phyloP scores from a whole-genome alignment of 2,888 invertebrate genomes.

The Morpho deidamia region DNA sequence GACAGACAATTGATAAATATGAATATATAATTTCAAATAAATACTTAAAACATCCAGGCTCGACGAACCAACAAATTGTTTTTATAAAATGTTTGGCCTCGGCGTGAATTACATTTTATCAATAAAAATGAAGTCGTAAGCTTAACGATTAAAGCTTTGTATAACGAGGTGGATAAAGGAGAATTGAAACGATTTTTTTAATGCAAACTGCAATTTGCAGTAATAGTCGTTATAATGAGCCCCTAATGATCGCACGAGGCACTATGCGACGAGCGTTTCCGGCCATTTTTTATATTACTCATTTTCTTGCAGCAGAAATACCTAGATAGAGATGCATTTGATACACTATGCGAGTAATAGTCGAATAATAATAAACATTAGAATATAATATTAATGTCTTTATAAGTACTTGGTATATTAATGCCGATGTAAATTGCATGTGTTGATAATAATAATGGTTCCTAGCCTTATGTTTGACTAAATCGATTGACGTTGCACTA shows the following conservation, averaged over 20 bases:
- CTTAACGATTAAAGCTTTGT: too few relatives aligned
- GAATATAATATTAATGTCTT: slow-evolving; percentile 3
- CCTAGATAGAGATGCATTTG: slow-evolving; percentile 9
- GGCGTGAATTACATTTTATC: too few relatives aligned
- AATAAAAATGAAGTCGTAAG: too few relatives aligned
- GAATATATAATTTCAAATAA: too few relatives aligned
- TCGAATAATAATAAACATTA: slow-evolving; percentile 17
- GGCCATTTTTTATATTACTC: slow-evolving; percentile 19
- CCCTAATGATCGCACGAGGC: slow-evolving; percentile 22
- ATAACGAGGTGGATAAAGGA: background rate
- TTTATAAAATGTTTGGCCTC: too few relatives aligned
- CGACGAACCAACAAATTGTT: too few relatives aligned
- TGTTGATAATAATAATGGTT: too few relatives aligned
- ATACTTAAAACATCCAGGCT: too few relatives aligned
- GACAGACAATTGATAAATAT: too few relatives aligned
- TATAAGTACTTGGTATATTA: slow-evolving; percentile 13
- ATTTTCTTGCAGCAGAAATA: slow-evolving; percentile 18
- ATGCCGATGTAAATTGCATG: background rate
- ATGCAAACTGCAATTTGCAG: slow-evolving; percentile 18
- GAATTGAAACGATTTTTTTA: slow-evolving; percentile 4
- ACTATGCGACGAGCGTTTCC: slow-evolving; percentile 22
- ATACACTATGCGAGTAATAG: slow-evolving; percentile 17
- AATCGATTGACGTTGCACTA: too few relatives aligned
- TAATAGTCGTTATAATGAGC: slow-evolving; percentile 23
- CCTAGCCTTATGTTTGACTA: too few relatives aligned